Evolutionary conservation across 2,797 vertebrate genomes (phyloP).

Genomic region (Sebastes variabilis): DNA sequence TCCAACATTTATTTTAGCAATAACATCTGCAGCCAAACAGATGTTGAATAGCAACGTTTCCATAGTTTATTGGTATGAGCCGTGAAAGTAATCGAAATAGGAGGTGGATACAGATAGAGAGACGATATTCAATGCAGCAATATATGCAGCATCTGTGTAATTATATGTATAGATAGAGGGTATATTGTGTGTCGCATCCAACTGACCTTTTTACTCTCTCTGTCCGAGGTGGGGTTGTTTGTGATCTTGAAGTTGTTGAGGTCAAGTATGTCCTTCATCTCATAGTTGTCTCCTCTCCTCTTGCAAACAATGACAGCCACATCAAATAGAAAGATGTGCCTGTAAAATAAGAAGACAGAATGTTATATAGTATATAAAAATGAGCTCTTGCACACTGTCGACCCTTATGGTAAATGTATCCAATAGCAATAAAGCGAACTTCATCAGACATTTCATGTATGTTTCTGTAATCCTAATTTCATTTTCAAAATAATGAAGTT

Average conservation of each 20-base stretch:
- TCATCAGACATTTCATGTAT: not conserved
- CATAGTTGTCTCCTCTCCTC: slow-evolving; percentile 94
- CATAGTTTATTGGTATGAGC: not conserved
- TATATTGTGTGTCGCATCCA: not conserved
- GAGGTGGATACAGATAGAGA: not conserved
- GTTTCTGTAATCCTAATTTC: slow-evolving; percentile 2
- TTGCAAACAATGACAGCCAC: slow-evolving; percentile 93
- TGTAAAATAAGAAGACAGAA: slow-evolving; percentile 49
- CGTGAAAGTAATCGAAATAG: not conserved
- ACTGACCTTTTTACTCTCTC: slow-evolving; percentile 92
- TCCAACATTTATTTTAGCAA: not conserved
- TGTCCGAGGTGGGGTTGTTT: slow-evolving; percentile 91
- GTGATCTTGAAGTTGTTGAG: slow-evolving; percentile 93
- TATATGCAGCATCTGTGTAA: not conserved
- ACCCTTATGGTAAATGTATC: not conserved
- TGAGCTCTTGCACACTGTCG: not conserved
- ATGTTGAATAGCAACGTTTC: not conserved
- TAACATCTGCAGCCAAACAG: slow-evolving; percentile 14
- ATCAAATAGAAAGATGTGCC: slow-evolving; percentile 96
- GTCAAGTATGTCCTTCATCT: slow-evolving; percentile 96
- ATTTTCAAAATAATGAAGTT: not conserved
- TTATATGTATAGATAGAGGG: not conserved
- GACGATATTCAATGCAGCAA: not conserved
- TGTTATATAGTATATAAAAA: not conserved
- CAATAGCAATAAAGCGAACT: not conserved